Evolutionary conservation across 2,113 vertebrate genomes (phyloP).

Genomic region (Collichthys lucidus): DNA sequence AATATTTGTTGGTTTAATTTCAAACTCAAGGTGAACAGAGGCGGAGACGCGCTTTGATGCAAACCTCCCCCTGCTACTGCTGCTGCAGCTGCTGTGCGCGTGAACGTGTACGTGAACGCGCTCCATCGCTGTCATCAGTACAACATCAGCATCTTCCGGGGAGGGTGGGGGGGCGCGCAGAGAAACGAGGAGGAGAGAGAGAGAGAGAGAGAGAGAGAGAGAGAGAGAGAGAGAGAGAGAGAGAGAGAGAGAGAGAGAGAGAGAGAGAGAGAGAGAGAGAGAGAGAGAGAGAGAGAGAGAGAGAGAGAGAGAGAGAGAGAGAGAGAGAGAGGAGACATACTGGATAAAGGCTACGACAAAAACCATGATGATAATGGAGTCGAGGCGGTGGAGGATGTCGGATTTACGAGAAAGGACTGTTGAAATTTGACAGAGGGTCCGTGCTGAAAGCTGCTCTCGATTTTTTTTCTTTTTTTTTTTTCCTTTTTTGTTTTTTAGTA

Average conservation of each 20-base stretch:
- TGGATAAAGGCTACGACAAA: conserved; percentile 71
- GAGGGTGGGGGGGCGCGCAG: conserved; percentile 56
- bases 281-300: conserved; percentile 29
- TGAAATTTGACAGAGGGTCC: conserved; percentile 71
- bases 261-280: conserved; percentile 40
- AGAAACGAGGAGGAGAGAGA: conserved; percentile 61
- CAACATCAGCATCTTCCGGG: conserved; percentile 79
- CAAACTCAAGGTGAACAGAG: conserved; percentile 37
- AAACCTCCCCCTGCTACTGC: conserved; percentile 24
- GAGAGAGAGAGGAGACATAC: conserved; percentile 51
- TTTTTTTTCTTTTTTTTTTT: conserved; percentile 10
- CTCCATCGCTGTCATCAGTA: conserved; percentile 75
- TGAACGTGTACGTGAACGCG: conserved; percentile 58
- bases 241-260: conserved; percentile 31
- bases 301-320: conserved; percentile 38
- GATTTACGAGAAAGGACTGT: conserved; percentile 72
- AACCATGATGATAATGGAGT: conserved; percentile 79
- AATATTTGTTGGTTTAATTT: background rate
- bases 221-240: conserved; percentile 38
- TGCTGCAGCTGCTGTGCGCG: conserved; percentile 21
- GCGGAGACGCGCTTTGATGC: conserved; percentile 38
- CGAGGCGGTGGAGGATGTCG: conserved; percentile 76
- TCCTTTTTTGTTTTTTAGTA: conserved; percentile 2
- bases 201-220: conserved; percentile 29
- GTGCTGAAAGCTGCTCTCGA: background rate